Conservation (phyloP, 2,113 vertebrate species). For the Paraplagusia blochii region DNA sequence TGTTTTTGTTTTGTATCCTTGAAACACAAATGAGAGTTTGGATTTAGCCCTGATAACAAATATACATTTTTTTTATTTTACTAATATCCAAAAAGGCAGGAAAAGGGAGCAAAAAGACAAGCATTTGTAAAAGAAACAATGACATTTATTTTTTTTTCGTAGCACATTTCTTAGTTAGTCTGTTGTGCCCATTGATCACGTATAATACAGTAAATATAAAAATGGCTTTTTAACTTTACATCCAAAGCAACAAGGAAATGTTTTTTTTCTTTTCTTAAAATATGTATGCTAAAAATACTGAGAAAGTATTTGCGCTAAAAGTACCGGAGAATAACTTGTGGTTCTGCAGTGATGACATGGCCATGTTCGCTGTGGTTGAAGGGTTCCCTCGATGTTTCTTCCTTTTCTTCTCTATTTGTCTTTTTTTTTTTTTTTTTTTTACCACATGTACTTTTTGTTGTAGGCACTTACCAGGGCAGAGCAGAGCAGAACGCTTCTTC, state of each 20-base stretch:
- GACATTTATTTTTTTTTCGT: constrained; percentile 76
- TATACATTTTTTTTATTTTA: too few species aligned
- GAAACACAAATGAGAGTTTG: constrained; percentile 19
- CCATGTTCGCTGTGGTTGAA: constrained; percentile 49
- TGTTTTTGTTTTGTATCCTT: constrained; percentile 15
- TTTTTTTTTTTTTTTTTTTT: constrained; percentile 14
- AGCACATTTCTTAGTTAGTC: constrained; percentile 75
- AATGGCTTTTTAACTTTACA: constrained; percentile 82
- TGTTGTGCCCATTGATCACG: constrained; percentile 78
- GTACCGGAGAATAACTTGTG: constrained; percentile 69
- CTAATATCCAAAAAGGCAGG: constrained; percentile 19
- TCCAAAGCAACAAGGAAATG: constrained; percentile 79
- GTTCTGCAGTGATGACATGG: constrained; percentile 66
- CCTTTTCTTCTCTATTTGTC: constrained; percentile 20
- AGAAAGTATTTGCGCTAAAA: constrained; percentile 73
- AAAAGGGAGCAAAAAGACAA: constrained; percentile 45
- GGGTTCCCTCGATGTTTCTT: constrained; percentile 26
- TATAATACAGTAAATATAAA: constrained; percentile 81
- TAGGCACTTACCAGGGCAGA: constrained; percentile 81
- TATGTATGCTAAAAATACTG: constrained; percentile 79
- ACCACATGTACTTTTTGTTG: constrained; percentile 71
- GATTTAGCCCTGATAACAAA: not conserved
- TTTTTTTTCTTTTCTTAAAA: constrained; percentile 70
- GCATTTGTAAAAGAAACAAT: constrained; percentile 75
- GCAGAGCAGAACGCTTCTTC: constrained; percentile 55